A percentile compares a stretch with the other conserved stretches of the same genome.
phyloP scores from a whole-genome alignment of 1,140 invertebrate genomes.

The Calliopsis andreniformis region DNA sequence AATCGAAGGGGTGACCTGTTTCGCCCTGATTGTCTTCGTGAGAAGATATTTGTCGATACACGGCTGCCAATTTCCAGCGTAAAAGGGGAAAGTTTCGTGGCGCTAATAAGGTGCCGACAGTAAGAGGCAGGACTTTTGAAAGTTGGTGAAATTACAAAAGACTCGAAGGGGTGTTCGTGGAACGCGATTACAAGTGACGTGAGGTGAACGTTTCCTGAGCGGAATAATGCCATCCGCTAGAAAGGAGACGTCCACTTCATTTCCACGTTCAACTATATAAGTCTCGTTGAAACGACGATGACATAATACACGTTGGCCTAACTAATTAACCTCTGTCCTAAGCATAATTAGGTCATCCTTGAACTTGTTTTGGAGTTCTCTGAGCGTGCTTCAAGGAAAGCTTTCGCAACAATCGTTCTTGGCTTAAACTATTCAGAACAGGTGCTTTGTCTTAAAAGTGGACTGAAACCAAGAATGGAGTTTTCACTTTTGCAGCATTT shows the following conservation, averaged over 20 bases:
- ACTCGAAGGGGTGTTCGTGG: neutral
- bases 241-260: conserved; percentile 31
- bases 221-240: conserved; percentile 34
- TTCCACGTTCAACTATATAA: conserved; percentile 32
- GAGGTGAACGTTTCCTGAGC: conserved; percentile 14
- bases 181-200: conserved; percentile 28
- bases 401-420: neutral
- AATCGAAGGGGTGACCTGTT: conserved; percentile 9
- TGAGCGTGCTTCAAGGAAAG: neutral
- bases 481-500: too few relatives aligned
- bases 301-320: conserved; percentile 24
- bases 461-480: neutral
- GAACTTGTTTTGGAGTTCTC: conserved; percentile 18
- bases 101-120: conserved; percentile 34
- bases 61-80: conserved; percentile 19
- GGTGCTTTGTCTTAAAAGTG: too few relatives aligned
- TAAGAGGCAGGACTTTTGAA: conserved; percentile 3
- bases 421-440: too few relatives aligned
- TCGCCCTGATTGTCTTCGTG: neutral
- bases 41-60: conserved; percentile 49
- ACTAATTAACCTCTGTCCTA: conserved; percentile 22
- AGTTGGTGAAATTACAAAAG: conserved; percentile 38
- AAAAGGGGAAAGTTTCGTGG: conserved; percentile 36
- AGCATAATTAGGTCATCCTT: conserved; percentile 18
- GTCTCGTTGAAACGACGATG: conserved; percentile 13